phyloP scores from a whole-genome alignment of 2,888 invertebrate species.

The Metopia argyrocephala region DNA sequence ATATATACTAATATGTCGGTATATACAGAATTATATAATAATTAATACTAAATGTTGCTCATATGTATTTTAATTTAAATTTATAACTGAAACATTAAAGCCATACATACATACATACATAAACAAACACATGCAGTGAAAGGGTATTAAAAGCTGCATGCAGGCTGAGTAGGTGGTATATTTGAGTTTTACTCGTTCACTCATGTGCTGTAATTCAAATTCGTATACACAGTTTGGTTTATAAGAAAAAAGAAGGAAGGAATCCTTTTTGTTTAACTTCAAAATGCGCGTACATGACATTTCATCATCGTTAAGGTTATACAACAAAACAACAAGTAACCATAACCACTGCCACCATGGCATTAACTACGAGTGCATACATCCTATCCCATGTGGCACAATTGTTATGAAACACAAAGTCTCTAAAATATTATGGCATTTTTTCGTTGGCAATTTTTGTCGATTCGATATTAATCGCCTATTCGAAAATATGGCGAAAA shows the following conservation, averaged over 20 bases:
- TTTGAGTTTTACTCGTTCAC: background rate
- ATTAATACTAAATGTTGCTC: background rate
- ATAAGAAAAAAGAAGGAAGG: background rate
- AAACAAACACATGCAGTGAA: too few species aligned
- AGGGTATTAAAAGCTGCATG: background rate
- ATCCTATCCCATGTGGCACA: too few species aligned
- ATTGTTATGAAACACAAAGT: too few species aligned
- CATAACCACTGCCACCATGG: slow-evolving; percentile 8
- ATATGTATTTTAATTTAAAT: background rate
- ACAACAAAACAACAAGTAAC: slow-evolving; percentile 34
- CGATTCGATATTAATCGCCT: too few species aligned
- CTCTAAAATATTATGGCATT: too few species aligned
- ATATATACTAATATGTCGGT: background rate
- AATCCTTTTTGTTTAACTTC: slow-evolving; percentile 36
- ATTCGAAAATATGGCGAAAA: too few species aligned
- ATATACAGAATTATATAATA: background rate
- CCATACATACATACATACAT: background rate
- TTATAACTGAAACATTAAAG: background rate
- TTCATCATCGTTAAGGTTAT: slow-evolving; percentile 53
- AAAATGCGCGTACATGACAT: background rate
- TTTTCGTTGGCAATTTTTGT: too few species aligned
- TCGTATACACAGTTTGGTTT: background rate
- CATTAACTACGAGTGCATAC: too few species aligned
- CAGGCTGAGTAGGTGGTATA: background rate
- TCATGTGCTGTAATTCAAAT: background rate